Base-by-base conservation (phyloP, 92 coral and sea anemone genomes). In the Chrysogorgia sp. region DNA sequence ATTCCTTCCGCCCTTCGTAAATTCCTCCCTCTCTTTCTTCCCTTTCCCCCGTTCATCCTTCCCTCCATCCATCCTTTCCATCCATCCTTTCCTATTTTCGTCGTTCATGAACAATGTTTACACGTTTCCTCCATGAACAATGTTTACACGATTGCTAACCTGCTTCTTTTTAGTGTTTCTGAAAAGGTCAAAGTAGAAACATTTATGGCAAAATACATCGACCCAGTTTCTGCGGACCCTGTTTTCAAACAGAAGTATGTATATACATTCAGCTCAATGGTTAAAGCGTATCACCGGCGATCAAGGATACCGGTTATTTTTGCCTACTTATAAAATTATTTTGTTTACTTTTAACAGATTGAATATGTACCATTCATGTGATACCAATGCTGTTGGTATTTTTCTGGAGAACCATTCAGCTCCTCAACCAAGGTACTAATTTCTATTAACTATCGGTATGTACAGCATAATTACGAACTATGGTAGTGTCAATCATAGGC, bases 91-190 rank as follows among this genome's bases (percentile, higher is more conserved):
- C 43, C 43, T 10, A 4, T 37, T 10, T 10, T 37, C 10, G 6
- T 10, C 43, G 4, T 37, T 10, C 43, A 4, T 37, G 6, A 4
- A 4, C 10, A 4, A 4, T 10, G 4, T 37, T 10, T 10, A 4
- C 10, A 4, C 43, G 6, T 37, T 37, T 10, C 43, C 43, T 37
- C 10, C 43, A 4, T 37, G 4, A 4, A 4, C 43, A 4, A 4
- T 12, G 6, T 37, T n/a, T n/a, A n/a, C n/a, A n/a, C n/a, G n/a
- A n/a, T n/a, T n/a, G n/a, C n/a, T n/a, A n/a, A n/a, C n/a, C n/a
- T n/a, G n/a, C n/a, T n/a, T n/a, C n/a, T n/a, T 47, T 61, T 13
- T 63, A 94, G 98, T 74, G 86, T 89, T 7, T 89, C 98, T n/a
- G 98, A 91, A 81, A 82, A 80, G 33, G 75, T 71, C 34, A 60